Evolutionary conservation across 2,888 invertebrate species (phyloP).

Genomic region (Pandemis cinnamomeana): DNA sequence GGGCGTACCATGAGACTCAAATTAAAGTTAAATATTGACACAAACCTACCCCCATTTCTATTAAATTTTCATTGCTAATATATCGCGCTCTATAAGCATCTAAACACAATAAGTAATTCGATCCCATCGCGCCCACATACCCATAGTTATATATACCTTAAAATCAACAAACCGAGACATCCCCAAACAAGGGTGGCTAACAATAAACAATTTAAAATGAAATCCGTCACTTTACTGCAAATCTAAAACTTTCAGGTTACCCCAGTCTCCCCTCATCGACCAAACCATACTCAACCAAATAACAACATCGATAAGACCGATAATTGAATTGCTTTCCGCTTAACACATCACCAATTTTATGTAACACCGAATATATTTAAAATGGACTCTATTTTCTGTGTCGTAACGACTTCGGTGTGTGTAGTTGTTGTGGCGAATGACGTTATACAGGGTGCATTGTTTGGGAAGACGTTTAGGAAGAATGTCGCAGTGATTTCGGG

Average conservation of each 20-base stretch:
- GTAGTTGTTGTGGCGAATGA: conserved; percentile 45
- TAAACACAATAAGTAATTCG: conserved; percentile 42
- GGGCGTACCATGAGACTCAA: neutral
- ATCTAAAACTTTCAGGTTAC: conserved; percentile 64
- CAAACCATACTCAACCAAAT: conserved; percentile 52
- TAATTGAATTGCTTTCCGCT: conserved; percentile 32
- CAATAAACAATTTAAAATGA: conserved; percentile 74
- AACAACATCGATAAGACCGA: conserved; percentile 41
- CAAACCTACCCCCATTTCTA: neutral
- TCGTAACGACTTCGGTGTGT: conserved; percentile 28
- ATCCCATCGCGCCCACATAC: conserved; percentile 34
- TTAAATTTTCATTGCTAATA: conserved; percentile 39
- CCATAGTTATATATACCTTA: conserved; percentile 29
- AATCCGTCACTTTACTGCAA: conserved; percentile 65
- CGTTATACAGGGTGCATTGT: conserved; percentile 68
- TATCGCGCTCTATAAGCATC: conserved; percentile 30
- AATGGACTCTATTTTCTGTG: conserved; percentile 2
- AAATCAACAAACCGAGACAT: conserved; percentile 45
- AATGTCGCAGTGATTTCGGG: conserved; percentile 81
- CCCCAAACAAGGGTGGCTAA: conserved; percentile 53
- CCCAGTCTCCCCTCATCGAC: conserved; percentile 47
- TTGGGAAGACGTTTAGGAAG: conserved; percentile 72
- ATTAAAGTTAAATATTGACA: neutral
- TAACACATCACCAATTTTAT: conserved; percentile 24
- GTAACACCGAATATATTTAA: neutral